Evolutionary conservation across 2,113 vertebrate genomes (phyloP), one percentile per base, ranked within the genome.

Genomic region (Athene noctua): DNA sequence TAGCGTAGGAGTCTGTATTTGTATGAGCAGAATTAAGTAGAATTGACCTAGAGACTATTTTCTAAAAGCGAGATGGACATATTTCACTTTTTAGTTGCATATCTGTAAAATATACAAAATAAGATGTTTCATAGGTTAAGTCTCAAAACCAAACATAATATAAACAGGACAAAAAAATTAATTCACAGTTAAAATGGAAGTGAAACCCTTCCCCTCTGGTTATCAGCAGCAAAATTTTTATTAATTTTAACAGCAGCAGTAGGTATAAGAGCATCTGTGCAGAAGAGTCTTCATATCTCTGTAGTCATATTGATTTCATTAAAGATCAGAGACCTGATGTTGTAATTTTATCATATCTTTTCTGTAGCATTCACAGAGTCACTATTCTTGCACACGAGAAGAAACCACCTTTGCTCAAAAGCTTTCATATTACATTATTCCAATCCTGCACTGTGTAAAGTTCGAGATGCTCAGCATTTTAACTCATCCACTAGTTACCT

Each of bases 151-250:
- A 78, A 90, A 59, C 52, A 57, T 85, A 79, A 93, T 92, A 83
- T 52, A 70, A 96, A 94, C 67, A 92, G 59, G 63, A 85, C 25
- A 94, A 94, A 95, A 88, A 88, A 88, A 74, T 74, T 82, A 93
- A 97, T 96, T 96, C 72, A 57, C 92, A 78, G 89, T 92, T 96
- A 92, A 88, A 54, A 74, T 65, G 72, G n/a, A 96, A 97, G 79
- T 62, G 66, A 80, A 92, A 95, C 29, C 57, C 57, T 94, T 94
- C 44, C 65, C 61, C 61, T 74, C 38, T 2, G 2, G 32, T 92
- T 94, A 88, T 81, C 67, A 83, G 72, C 63, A 93, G 74, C 73
- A 85, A 63, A 27, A 30, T 61, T 92, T 87, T 75, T 87, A 57
- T 74, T 92, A 79, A 83, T 89, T 94, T 91, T 75, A 92, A 80